Evolutionary conservation across 2,113 vertebrate species (phyloP), one percentile per base, ranked within the genome.

Genomic region (Papio anubis): DNA sequence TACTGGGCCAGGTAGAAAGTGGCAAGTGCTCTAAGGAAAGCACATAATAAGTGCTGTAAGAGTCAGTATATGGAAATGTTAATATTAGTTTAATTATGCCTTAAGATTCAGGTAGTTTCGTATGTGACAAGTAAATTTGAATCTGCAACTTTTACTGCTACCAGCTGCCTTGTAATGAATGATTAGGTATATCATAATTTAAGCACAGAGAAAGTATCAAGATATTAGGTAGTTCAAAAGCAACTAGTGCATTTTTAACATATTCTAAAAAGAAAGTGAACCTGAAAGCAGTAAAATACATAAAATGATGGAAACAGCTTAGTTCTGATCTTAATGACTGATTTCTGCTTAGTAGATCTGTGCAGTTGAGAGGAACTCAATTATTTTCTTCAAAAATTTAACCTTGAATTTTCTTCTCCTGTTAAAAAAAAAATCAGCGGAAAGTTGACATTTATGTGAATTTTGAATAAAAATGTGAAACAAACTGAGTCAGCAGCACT

Each of bases 401-500:
- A 97, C 59, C 72, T 68, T 93, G 73, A 88, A 55, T 80, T 96
- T 91, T 66, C 16, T 94, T 97, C 81, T 32, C 52, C 38, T 81
- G 78, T 73, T 73, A 96, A 90, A 90, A 70, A 32, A 55, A 81
- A 81, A 96, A 75, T 13, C 48, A 93, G 43, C 50, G 43, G 76
- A 59, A 97, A 95, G 38, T 86, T 93, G 94, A 97, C 93, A 97
- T 93, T 94, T 91, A 88, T 89, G 59, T 96, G 90, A 91, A 91
- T 97, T 93, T 52, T 92, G 82, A 97, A 94, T 52, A 87, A 92
- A 98, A 90, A 89, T n/a, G 59, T 93, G 92, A 97, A 92, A 81
- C 89, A 96, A 90, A 92, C 52, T 66, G 93, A 97, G 82, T 96
- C 89, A 55, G 59, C 89, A 87, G 72, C n/a, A 88, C 66, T 93